Percentiles rank a stretch among this genome's conserved stretches.
Conservation (phyloP, 1,140 invertebrate species). For the Meloidogyne hapla region DNA sequence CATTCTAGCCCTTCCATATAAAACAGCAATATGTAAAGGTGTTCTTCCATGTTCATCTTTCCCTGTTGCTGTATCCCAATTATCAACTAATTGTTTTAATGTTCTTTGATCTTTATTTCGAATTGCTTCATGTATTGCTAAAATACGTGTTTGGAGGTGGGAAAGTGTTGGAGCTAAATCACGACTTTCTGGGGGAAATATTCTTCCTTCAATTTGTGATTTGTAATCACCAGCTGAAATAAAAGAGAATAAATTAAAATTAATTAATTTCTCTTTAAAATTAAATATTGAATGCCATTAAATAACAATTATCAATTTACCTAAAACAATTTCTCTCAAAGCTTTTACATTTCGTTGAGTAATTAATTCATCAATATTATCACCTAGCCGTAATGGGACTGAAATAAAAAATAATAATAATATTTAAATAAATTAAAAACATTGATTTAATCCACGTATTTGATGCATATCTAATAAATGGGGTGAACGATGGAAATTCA, state of each 20-base stretch:
- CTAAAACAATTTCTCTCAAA: constrained; percentile 45
- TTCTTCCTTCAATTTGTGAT: constrained; percentile 42
- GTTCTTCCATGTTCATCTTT: constrained; percentile 73
- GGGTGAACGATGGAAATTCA: constrained; percentile 44
- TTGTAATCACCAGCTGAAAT: constrained; percentile 45
- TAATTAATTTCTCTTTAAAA: not conserved
- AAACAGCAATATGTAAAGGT: constrained; percentile 84
- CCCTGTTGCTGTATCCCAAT: constrained; percentile 82
- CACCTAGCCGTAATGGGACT: constrained; percentile 42
- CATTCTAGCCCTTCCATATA: constrained; percentile 64
- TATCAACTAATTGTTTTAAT: constrained; percentile 79
- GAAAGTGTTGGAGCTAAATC: constrained; percentile 46
- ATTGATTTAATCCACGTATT: constrained; percentile 54
- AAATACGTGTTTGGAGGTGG: constrained; percentile 74
- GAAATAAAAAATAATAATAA: not conserved
- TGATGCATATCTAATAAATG: constrained; percentile 51
- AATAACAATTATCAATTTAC: not conserved
- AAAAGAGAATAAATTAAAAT: not conserved
- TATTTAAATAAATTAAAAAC: constrained; percentile 25
- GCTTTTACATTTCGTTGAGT: constrained; percentile 44
- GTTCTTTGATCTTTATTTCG: constrained; percentile 78
- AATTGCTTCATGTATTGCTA: constrained; percentile 79
- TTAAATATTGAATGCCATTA: not conserved
- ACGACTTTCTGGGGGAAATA: constrained; percentile 48
- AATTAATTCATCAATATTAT: constrained; percentile 53